Base-by-base conservation (phyloP, 2,888 invertebrate species). In the Habrosyne pyritoides region DNA sequence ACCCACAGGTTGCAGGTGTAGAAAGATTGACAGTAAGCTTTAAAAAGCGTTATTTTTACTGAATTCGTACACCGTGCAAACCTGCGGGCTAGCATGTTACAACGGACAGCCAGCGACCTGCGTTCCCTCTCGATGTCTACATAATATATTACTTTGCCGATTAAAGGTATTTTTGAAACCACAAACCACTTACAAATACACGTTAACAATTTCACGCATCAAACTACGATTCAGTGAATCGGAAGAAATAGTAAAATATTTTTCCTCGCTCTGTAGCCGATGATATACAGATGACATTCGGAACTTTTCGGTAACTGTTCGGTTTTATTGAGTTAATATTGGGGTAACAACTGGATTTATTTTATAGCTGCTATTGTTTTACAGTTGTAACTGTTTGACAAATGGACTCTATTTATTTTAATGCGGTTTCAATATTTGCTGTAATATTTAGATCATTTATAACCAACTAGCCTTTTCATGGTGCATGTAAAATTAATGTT, bases 321-420 rank as follows among this genome's bases (percentile, higher is more conserved):
- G 50, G 33, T 64, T 60, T 60, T 67, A 75, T 73, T 71, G 74
- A 76, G 74, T 77, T 75, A 74, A 76, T 74, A 70, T 64, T 56
- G 59, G 63, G 56, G 53, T 50, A 50, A 50, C 62, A 57, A 66
- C 64, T 60, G 69, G 61, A 69, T 74, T 67, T 72, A 72, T 77
- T 75, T 77, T 65, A 72, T 67, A 65, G 57, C 63, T 58, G 33
- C 56, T 55, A 58, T 58, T 57, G 67, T 59, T 69, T 67, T 53
- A 61, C 63, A 61, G 61, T 66, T 60, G 65, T 63, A 63, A 56
- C 58, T 64, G 55, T 71, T 65, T 74, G 73, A 76, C 64, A 64
- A 68, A 77, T 71, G 53, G 62, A 53, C 18, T 52, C 14, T 61
- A 67, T 71, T 63, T 66, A 64, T 67, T 62, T 69, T 63, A 68